Base-by-base conservation (phyloP, 2,113 vertebrate species). In the Ammodytes dubius region DNA sequence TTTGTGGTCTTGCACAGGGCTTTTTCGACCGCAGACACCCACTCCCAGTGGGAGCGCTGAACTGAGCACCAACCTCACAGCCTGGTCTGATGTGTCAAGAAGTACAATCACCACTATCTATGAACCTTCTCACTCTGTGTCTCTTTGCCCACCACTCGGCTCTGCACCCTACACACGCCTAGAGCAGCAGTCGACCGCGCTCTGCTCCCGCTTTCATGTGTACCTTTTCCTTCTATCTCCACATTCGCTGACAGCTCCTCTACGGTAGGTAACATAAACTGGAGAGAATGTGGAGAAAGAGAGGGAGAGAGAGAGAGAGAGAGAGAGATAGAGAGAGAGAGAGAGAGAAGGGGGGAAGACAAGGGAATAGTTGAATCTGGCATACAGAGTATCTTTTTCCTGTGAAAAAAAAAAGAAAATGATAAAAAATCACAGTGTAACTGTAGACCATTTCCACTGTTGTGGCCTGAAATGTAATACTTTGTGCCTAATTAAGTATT, bases 41-140 rank as follows among this genome's bases (percentile, higher is more conserved):
- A 78, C 86, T 92, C 88, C 90, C 89, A 71, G 66, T 75, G 90
- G 92, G 90, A 90, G 82, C 9, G 56, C 71, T 92, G 90, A 92
- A 93, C 92, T 87, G 81, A 86, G 82, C 70, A 45, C 72, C 89
- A 87, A 91, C 89, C 89, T 93, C 83, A 68, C 88, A 91, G 85
- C 75, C 89, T 54, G 87, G 70, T 82, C 87, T 85, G 74, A 87
- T 83, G 89, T 88, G 86, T 86, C 82, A 88, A 88, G 86, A 77
- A 87, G 86, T 76, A 75, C 70, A 89, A 88, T 79, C 68, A 86
- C 84, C 77, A 76, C 82, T 79, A 70, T 84, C 87, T 76, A 85
- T 72, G 37, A 83, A 85, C 81, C 86, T 64, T 73, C 79, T 76
- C 27, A 9, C 61, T 61, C 75, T 39, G 57, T 35, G 40, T 77